Evolutionary conservation across 2,888 invertebrate genomes (phyloP), one percentile per base, ranked within the genome.

Genomic region (Trimorus sp.): DNA sequence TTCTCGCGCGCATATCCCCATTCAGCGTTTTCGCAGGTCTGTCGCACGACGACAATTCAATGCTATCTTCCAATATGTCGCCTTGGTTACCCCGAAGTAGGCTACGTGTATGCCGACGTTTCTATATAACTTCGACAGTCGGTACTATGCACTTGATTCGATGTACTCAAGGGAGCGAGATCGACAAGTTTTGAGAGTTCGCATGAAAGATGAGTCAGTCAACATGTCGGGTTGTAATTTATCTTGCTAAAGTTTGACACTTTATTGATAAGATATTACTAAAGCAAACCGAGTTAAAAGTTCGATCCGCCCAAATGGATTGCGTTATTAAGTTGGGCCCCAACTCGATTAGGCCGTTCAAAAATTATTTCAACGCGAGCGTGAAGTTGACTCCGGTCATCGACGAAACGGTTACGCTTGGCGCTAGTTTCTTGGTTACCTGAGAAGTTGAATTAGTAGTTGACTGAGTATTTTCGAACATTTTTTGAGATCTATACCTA

Each of bases 181-280:
- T 75, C 66, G 75, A 75, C 53, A 62, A 75, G 60, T 76, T 76
- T 68, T 69, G 76, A 68, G 76, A 68, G 48, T 69, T 76, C 51
- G 66, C 51, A 68, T 75, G 66, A 75, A 75, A 76, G 76, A 76
- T 69, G 68, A 76, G 68, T 76, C 68, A 69, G 62, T 68, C 76
- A 76, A 76, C 62, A 76, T 69, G 68, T 69, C 76, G 54, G 56
- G 62, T 76, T 76, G 76, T 76, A 76, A 76, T 75, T 68, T 75
- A 75, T 60, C 62, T 62, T 68, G 11, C 37, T 16, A 51, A 75
- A 75, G 75, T 75, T 75, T 66, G 75, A 75, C 75, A 75, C 60
- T 68, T 75, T 75, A 75, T 75, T 75, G 74, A 66, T 66, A 75
- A 66, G 59, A 59, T 59, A 75, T 66, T 66, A 59, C 42, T 38